Evolutionary conservation across 1,140 invertebrate genomes (phyloP).

Genomic region (Sitobion miscanthi): DNA sequence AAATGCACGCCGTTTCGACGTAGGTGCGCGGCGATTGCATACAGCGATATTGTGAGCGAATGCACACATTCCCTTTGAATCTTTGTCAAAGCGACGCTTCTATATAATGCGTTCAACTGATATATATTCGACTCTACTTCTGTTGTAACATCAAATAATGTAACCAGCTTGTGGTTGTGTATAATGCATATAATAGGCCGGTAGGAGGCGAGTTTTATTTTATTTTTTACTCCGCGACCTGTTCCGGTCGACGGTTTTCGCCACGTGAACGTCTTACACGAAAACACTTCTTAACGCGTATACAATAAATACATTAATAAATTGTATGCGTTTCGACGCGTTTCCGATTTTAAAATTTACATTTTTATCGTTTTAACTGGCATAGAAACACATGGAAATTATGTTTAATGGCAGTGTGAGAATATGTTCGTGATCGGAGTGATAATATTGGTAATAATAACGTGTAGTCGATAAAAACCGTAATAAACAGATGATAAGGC

Average conservation of each 20-base stretch:
- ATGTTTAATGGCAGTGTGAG: not conserved
- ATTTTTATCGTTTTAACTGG: constrained; percentile 8
- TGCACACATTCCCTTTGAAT: not conserved
- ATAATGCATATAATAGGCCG: not conserved
- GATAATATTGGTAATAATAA: not conserved
- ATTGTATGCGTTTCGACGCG: constrained; percentile 1
- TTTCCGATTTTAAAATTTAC: not conserved
- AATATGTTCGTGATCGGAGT: not conserved
- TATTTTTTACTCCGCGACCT: not conserved
- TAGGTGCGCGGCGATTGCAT: not conserved
- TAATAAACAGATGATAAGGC: not conserved
- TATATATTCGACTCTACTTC: not conserved
- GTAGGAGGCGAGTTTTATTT: not conserved
- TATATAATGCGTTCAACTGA: not conserved
- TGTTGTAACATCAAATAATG: not conserved
- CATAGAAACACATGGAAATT: not conserved
- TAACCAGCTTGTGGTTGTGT: not conserved
- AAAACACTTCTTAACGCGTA: constrained; percentile 17
- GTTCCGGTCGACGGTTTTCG: not conserved
- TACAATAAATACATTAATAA: constrained; percentile 19
- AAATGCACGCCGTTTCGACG: not conserved
- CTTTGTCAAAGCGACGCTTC: not conserved
- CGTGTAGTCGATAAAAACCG: not conserved
- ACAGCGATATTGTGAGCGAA: not conserved
- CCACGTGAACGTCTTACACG: not conserved